Conservation (phyloP, 1,140 invertebrate genomes). For the Thaumetopoea pityocampa region DNA sequence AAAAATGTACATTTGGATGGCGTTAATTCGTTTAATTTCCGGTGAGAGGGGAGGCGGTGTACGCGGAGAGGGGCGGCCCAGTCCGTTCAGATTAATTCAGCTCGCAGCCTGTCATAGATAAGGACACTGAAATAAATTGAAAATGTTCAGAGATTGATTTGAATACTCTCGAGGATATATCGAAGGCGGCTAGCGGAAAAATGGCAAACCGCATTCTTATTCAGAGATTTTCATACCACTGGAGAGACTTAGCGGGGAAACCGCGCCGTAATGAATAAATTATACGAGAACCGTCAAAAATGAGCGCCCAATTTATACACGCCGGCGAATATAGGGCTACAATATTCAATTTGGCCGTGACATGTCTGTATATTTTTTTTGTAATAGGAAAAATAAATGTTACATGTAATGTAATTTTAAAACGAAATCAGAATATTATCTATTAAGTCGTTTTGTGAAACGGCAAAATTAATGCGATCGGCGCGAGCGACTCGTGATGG, state of each 20-base stretch:
- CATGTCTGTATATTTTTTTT: conserved; percentile 1
- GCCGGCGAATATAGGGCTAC: conserved; percentile 17
- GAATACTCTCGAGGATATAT: conserved; percentile 68
- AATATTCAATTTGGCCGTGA: conserved; percentile 29
- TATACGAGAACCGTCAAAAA: conserved; percentile 27
- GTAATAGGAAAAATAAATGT: conserved; percentile 1
- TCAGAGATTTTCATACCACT: conserved; percentile 23
- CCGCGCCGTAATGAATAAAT: conserved; percentile 46
- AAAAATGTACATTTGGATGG: conserved; percentile 75
- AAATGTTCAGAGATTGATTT: conserved; percentile 75
- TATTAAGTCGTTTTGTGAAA: conserved; percentile 73
- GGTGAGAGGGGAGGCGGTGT: conserved; percentile 53
- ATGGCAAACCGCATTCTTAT: conserved; percentile 48
- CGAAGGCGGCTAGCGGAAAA: conserved; percentile 40
- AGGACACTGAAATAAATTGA: conserved; percentile 75
- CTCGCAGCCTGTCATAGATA: conserved; percentile 70
- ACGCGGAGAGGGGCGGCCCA: conserved; percentile 35
- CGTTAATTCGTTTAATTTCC: conserved; percentile 76
- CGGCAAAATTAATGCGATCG: conserved; percentile 71
- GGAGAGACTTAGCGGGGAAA: conserved; percentile 31
- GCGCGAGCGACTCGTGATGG: conserved; percentile 62
- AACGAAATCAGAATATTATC: conserved; percentile 56
- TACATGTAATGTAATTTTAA: too few relatives aligned
- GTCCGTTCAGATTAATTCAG: conserved; percentile 72
- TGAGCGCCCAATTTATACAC: conserved; percentile 24